Conservation (phyloP, 2,888 invertebrate genomes). For the Euplexia lucipara region DNA sequence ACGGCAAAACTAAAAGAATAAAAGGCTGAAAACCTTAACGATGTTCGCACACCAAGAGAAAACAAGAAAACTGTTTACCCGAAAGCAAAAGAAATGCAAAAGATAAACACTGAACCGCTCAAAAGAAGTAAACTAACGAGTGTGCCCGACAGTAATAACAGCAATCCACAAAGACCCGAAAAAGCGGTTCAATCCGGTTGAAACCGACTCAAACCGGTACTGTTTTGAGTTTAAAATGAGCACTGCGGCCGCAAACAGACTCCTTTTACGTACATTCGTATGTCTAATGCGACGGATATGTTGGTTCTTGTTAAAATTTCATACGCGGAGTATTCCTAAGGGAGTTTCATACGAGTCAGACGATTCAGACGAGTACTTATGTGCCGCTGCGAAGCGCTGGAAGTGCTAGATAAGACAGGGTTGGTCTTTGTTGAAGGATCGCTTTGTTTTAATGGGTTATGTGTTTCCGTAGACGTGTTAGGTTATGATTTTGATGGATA, state of each 20-base stretch:
- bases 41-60: slow-evolving; percentile 6
- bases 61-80: slow-evolving; percentile 15
- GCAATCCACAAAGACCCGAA: slow-evolving; percentile 22
- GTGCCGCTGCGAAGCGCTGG: slow-evolving; percentile 42
- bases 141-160: slow-evolving; percentile 39
- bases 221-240: slow-evolving; percentile 49
- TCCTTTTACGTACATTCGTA: slow-evolving; percentile 43
- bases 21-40: not conserved
- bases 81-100: slow-evolving; percentile 23
- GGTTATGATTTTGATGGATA: slow-evolving; percentile 14
- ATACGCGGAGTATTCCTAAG: slow-evolving; percentile 45
- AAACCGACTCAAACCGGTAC: slow-evolving; percentile 43
- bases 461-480: slow-evolving; percentile 17
- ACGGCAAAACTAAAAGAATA: not conserved
- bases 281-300: slow-evolving; percentile 47
- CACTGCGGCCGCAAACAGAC: slow-evolving; percentile 26
- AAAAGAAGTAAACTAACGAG: slow-evolving; percentile 44
- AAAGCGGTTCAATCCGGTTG: slow-evolving; percentile 36
- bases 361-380: too few species aligned
- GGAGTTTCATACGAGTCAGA: slow-evolving; percentile 39
- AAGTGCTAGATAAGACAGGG: slow-evolving; percentile 33
- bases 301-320: slow-evolving; percentile 56
- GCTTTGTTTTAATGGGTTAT: slow-evolving; percentile 38
- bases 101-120: slow-evolving; percentile 22
- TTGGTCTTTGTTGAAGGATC: slow-evolving; percentile 35